These are phyloP conservation scores for Petrophora chlorosata DNA, from an alignment of 2,888 invertebrate species.

Conservation along the genomic window DNA sequence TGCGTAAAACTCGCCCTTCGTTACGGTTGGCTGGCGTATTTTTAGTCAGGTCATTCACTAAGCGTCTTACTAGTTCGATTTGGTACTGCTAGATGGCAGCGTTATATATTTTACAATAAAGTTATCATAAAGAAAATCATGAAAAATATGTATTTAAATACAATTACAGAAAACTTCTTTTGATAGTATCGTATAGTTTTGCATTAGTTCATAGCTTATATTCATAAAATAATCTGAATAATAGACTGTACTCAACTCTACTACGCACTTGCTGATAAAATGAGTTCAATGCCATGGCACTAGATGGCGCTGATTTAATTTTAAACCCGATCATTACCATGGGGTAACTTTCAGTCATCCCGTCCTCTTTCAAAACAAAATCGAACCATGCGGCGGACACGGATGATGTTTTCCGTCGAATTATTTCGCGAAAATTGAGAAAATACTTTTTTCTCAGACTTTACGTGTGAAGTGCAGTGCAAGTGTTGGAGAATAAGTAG, in stretches of 20 bases:
- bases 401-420: slow-evolving; percentile 68
- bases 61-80: slow-evolving; percentile 21
- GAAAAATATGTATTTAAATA: background rate
- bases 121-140: background rate
- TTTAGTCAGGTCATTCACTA: slow-evolving; percentile 31
- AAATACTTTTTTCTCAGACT: slow-evolving; percentile 27
- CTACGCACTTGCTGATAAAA: background rate
- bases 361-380: slow-evolving; percentile 67
- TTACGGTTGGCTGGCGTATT: slow-evolving; percentile 46
- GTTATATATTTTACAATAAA: background rate
- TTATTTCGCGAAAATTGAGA: slow-evolving; percentile 49
- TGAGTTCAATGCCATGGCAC: slow-evolving; percentile 19
- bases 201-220: too few species aligned
- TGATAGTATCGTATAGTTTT: too few species aligned
- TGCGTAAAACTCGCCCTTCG: slow-evolving; percentile 66
- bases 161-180: too few species aligned
- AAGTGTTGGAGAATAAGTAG: slow-evolving; percentile 41
- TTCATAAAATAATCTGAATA: too few species aligned
- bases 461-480: slow-evolving; percentile 67
- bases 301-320: slow-evolving; percentile 51
- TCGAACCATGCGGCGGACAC: slow-evolving; percentile 65
- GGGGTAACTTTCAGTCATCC: slow-evolving; percentile 29
- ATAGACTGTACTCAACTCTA: background rate
- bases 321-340: slow-evolving; percentile 61
- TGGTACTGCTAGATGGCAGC: slow-evolving; percentile 40